Evolutionary conservation across 2,888 invertebrate genomes (phyloP), one percentile per base, ranked within the genome.

Genomic region (Aphodius granarius): DNA sequence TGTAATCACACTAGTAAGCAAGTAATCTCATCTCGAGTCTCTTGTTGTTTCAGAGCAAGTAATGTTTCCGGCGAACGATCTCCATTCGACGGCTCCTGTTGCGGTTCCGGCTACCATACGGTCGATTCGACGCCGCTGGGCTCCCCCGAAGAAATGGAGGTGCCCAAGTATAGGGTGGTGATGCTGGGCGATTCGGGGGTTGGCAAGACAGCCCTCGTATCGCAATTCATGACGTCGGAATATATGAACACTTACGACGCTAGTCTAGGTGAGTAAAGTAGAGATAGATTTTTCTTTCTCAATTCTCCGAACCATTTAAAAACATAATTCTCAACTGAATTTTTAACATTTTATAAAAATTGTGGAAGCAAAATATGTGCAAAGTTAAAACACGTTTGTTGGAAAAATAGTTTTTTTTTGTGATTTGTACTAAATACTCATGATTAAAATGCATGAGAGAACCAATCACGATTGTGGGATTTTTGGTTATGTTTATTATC

Each of bases 241-340:
- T 97, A 97, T 85, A 96, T 97, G 93, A 96, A 97, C 87, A 96
- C 97, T 0, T 97, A 97, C 86, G 97, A 97, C 85, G 95, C 95
- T 0, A 96, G 95, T 83, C 88, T 96, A 84, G 95, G 95, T 95
- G 88, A 74, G 74, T 71, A 68, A 68, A 19, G 66, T 66, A 63
- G n/a, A n/a, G n/a, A n/a, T n/a, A n/a, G n/a, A n/a, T n/a, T n/a
- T n/a, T n/a, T n/a, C n/a, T n/a, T n/a, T n/a, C n/a, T n/a, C n/a
- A n/a, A n/a, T n/a, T n/a, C n/a, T n/a, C n/a, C n/a, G n/a, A n/a
- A n/a, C n/a, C n/a, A n/a, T n/a, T n/a, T n/a, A n/a, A n/a, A n/a
- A n/a, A n/a, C n/a, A n/a, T n/a, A n/a, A n/a, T n/a, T n/a, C n/a
- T n/a, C n/a, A n/a, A n/a, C n/a, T n/a, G n/a, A n/a, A n/a, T n/a